Percentiles rank a stretch among this genome's conserved stretches.
Conservation (phyloP, 92 coral and sea anemone species). For the Zoanthus sansibaricus region DNA sequence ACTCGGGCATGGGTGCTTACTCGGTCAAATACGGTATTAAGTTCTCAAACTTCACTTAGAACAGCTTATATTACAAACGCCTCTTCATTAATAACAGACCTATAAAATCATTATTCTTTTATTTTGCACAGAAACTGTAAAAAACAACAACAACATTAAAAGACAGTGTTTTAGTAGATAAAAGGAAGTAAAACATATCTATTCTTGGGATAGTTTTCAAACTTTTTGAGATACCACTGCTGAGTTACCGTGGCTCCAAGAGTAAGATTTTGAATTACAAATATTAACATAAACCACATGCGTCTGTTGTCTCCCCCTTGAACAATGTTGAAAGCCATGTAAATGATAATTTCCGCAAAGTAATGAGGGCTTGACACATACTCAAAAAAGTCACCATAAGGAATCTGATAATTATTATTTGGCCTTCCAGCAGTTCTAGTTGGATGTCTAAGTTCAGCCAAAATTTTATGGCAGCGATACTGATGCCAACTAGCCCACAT, state of each 20-base stretch:
- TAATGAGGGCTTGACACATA: conserved; percentile 95
- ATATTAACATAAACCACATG: conserved; percentile 74
- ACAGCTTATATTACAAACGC: no score
- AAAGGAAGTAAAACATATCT: conserved; percentile 84
- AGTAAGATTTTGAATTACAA: conserved; percentile 78
- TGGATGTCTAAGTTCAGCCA: conserved; percentile 74
- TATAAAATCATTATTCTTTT: no score
- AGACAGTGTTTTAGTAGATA: conserved; percentile 54
- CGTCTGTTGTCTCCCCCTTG: conserved; percentile 72
- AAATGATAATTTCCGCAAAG: conserved; percentile 91
- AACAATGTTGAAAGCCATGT: conserved; percentile 77
- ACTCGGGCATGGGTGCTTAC: no score
- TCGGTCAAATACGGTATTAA: no score
- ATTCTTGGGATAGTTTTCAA: conserved; percentile 78
- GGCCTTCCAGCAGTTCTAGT: conserved; percentile 35
- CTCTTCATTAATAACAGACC: no score
- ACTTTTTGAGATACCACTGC: conserved; percentile 86
- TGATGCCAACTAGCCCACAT: conserved; percentile 94
- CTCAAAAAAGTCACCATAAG: conserved; percentile 94
- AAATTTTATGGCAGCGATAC: conserved; percentile 81
- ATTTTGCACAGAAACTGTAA: no score
- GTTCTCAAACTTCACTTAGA: no score
- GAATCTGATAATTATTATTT: conserved; percentile 79
- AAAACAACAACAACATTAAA: no score
- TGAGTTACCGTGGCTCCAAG: conserved; percentile 88